Percentiles rank a stretch among this genome's conserved stretches.
Evolutionary conservation across 2,888 invertebrate genomes (phyloP).

Genomic region (Anaspis maculata): DNA sequence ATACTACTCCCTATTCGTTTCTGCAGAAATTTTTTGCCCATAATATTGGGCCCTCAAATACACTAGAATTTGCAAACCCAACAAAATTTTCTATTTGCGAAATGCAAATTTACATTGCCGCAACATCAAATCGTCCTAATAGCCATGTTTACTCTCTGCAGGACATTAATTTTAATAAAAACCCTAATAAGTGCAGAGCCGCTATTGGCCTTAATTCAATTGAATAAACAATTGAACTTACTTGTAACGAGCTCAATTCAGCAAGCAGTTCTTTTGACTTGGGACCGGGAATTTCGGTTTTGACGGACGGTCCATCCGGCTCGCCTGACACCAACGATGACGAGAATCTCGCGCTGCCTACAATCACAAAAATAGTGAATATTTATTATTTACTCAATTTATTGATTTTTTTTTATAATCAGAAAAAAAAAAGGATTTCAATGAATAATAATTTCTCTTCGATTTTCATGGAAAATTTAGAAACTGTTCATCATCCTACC

Average conservation of each 20-base stretch:
- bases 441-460: too few species aligned
- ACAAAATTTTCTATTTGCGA: too few species aligned
- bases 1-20: too few species aligned
- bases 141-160: too few species aligned
- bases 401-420: neutral
- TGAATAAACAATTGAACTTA: conserved; percentile 27
- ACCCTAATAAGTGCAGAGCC: neutral
- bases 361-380: neutral
- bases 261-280: conserved; percentile 20
- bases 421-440: neutral
- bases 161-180: neutral
- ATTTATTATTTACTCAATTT: neutral
- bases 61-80: too few species aligned
- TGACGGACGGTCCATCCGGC: conserved; percentile 3
- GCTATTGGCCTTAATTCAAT: neutral
- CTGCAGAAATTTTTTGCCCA: too few species aligned
- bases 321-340: conserved; percentile 2
- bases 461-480: too few species aligned
- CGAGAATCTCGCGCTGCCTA: neutral
- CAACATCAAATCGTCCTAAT: too few species aligned
- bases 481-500: too few species aligned
- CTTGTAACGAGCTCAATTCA: conserved; percentile 58
- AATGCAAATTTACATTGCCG: too few species aligned
- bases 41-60: too few species aligned
- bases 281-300: conserved; percentile 10